Conservation (phyloP, 2,113 vertebrate genomes). For the Antechinus flavipes region DNA sequence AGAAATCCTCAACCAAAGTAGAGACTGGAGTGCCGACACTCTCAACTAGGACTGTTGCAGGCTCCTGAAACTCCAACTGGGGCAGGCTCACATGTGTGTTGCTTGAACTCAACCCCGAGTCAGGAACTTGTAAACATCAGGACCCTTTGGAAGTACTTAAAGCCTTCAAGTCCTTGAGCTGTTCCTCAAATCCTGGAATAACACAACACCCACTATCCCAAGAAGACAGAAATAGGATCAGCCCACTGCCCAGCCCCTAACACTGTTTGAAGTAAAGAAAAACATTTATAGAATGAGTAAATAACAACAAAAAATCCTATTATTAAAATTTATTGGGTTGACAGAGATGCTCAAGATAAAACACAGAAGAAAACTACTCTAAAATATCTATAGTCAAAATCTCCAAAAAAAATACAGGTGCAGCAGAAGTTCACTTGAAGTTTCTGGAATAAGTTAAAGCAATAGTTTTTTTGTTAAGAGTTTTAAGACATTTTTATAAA, state of each 20-base stretch:
- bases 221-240: background rate
- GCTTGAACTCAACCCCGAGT: too few relatives aligned
- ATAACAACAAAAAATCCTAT: background rate
- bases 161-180: too few relatives aligned
- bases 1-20: too few relatives aligned
- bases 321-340: too few relatives aligned
- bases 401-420: background rate
- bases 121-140: too few relatives aligned
- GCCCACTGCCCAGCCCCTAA: background rate
- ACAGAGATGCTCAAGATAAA: background rate
- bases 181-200: too few relatives aligned
- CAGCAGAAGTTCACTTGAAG: background rate
- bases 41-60: background rate
- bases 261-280: background rate
- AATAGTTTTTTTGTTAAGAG: background rate
- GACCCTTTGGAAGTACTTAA: too few relatives aligned
- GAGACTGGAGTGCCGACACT: too few relatives aligned
- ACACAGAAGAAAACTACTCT: background rate
- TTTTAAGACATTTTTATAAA: background rate
- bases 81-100: background rate
- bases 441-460: background rate
- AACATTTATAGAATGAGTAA: background rate
- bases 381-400: background rate
- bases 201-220: background rate
- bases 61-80: background rate